Base-by-base conservation (phyloP, 1,140 invertebrate species). In the Ephestia elutella region DNA sequence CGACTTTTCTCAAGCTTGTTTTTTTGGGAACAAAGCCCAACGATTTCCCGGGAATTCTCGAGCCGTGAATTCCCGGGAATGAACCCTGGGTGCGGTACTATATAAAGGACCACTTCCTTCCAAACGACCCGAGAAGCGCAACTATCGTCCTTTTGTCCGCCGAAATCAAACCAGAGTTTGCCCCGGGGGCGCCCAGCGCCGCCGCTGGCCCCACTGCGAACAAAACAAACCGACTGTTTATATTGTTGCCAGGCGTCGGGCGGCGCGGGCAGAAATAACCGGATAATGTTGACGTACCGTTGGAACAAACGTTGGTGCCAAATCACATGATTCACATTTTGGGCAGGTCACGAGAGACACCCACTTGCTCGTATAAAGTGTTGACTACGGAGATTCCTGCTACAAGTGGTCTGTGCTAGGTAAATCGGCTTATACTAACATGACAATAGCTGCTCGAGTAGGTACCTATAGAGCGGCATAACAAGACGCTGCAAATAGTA, bases 241-340 rank as follows among this genome's bases (percentile, higher is more conserved):
- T 68, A 64, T 66, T 71, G 74, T 77, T 74, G 74, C 70, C 74
- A 72, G 70, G 70, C 71, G 59, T 62, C 57, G 62, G 62, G 56
- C 63, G 59, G 60, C 63, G n/a, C n/a, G n/a, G 63, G 50, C 71
- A 79, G 70, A 84, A 84, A 84, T 84, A 84, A 75, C 73, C 57
- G 65, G 68, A 71, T 56, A 70, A 66, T 60, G 68, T 63, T 75
- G 75, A 74, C 75, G 71, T 63, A 68, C 61, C 58, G 51, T 75
- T 78, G 71, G 76, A 67, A 32, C 75, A 68, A 78, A 77, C 57
- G 62, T 77, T 80, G 66, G 75, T 77, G 75, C 76, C 74, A 78
- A 73, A 76, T 83, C 78, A 83, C 79, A 81, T 83, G 80, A 81
- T 75, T 79, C 77, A 78, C 68, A 78, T 79, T 73, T 77, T 71